Base-by-base conservation (phyloP, 2,888 invertebrate species). In the Tipula unca region DNA sequence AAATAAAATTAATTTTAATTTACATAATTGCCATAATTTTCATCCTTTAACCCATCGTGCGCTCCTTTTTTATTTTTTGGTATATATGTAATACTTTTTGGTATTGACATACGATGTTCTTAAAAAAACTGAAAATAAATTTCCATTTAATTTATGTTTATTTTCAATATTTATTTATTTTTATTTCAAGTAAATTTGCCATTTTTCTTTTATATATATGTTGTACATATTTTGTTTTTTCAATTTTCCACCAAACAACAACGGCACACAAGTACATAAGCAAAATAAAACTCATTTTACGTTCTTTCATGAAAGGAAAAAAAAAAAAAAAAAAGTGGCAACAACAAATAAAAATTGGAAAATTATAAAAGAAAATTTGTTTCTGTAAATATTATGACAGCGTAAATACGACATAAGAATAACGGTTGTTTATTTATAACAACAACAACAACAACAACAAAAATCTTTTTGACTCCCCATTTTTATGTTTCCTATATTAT, bases 371-470 rank as follows among this genome's bases (percentile, higher is more conserved):
- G 69, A 25, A 69, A 69, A 69, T 69, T 69, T 69, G 69, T 25
- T 69, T 69, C 69, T 69, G 69, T 69, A 69, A 69, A 69, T 69
- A 69, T 69, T 69, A 69, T 69, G 69, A 69, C 69, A 69, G 69
- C 25, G 25, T 69, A 69, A 69, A 69, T 69, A 69, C 69, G 25
- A 69, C 69, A 69, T 54, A 54, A 32, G 32, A 32, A 32, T 69
- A 69, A 69, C 69, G 69, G 69, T 69, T 69, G 69, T 69, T 69
- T 69, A 69, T 69, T 25, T 69, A 69, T 25, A 25, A 69, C 1
- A 25, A 69, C 20, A 25, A 69, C 6, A 25, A 25, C n/a, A n/a
- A n/a, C n/a, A 25, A 69, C 1, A 25, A 69, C 20, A 25, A 69
- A 20, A 25, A 25, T 13, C 25, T 8, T 48, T 20, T 10, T 25